Evolutionary conservation across 2,113 vertebrate genomes (phyloP).

Genomic region (Mobula hypostoma): DNA sequence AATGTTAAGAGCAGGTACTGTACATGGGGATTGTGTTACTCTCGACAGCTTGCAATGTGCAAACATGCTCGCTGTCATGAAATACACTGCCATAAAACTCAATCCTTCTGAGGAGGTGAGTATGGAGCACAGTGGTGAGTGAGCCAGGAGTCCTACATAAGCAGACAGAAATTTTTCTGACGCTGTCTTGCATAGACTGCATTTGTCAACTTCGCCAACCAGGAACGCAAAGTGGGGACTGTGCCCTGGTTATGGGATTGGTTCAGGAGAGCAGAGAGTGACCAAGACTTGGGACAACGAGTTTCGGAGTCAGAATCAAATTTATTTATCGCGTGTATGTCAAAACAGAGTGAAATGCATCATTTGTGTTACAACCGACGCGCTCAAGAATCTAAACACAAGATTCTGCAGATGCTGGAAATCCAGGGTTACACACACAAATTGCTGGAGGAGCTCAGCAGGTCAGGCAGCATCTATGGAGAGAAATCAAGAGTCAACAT

Average conservation of each 20-base stretch:
- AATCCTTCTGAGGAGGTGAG: neutral
- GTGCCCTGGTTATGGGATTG: neutral
- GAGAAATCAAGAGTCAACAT: too few relatives aligned
- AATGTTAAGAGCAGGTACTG: neutral
- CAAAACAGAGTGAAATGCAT: too few relatives aligned
- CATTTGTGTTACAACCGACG: too few relatives aligned
- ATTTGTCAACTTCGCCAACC: neutral
- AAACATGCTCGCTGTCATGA: neutral
- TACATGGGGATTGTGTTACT: conserved; percentile 11
- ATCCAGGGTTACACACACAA: too few relatives aligned
- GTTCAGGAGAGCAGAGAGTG: too few relatives aligned
- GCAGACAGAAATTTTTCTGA: neutral
- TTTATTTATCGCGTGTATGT: too few relatives aligned
- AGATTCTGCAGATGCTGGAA: too few relatives aligned
- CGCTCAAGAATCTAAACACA: too few relatives aligned
- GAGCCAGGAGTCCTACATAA: neutral
- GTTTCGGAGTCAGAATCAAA: too few relatives aligned
- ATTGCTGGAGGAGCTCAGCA: too few relatives aligned
- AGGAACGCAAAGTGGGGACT: too few relatives aligned
- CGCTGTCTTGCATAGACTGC: neutral
- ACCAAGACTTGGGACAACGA: neutral
- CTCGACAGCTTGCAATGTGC: neutral
- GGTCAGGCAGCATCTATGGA: too few relatives aligned
- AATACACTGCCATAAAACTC: neutral
- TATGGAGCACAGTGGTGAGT: neutral